Percentiles rank a stretch among this genome's conserved stretches.
Conservation (phyloP, 2,113 vertebrate genomes). For the Hyla sarda region DNA sequence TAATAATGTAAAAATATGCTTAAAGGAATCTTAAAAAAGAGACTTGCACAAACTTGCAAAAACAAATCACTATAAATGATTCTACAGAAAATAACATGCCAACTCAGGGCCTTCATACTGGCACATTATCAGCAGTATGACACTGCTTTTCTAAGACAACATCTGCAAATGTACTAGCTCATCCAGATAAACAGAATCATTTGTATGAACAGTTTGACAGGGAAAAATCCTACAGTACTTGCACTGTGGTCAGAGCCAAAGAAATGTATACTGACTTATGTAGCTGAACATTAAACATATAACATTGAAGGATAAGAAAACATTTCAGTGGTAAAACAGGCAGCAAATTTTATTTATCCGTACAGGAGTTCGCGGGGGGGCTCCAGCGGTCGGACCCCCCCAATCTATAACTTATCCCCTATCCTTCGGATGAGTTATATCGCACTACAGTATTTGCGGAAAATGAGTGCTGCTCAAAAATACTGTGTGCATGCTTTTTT, state of each 20-base stretch:
- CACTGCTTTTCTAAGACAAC: slow-evolving; percentile 15
- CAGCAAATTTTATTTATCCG: too few relatives aligned
- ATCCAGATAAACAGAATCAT: background rate
- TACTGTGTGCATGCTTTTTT: too few relatives aligned
- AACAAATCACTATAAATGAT: background rate
- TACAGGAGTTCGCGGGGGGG: too few relatives aligned
- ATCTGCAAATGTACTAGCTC: background rate
- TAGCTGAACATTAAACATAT: background rate
- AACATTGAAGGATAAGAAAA: background rate
- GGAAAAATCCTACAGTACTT: background rate
- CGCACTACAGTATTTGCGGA: too few relatives aligned
- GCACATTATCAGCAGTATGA: background rate
- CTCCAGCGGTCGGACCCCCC: too few relatives aligned
- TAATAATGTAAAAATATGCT: background rate
- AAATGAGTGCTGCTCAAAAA: too few relatives aligned
- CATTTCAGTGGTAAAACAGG: too few relatives aligned
- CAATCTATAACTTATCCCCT: too few relatives aligned
- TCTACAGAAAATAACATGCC: background rate
- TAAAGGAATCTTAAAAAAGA: background rate
- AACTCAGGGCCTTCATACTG: background rate
- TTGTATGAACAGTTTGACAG: background rate
- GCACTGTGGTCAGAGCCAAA: background rate
- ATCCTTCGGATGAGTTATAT: too few relatives aligned
- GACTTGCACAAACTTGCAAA: background rate
- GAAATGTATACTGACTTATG: background rate